These are phyloP conservation scores for Vanessa atalanta DNA, from an alignment of 1,140 invertebrate species.

Conservation along the genomic window DNA sequence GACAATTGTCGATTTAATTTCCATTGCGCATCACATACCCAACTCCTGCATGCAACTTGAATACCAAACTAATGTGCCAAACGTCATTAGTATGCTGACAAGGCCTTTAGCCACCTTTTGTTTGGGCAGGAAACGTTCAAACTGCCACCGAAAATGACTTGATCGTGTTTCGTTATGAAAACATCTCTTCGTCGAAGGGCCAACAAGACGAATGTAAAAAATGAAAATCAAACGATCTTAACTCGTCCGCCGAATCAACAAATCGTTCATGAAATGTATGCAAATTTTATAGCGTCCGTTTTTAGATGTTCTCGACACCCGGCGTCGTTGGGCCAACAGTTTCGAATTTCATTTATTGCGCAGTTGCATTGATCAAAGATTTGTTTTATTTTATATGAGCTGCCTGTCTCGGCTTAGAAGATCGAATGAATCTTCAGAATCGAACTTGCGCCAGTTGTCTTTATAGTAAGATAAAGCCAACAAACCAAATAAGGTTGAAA, in stretches of 20 bases:
- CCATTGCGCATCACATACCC: slow-evolving; percentile 59
- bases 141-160: slow-evolving; percentile 70
- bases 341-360: slow-evolving; percentile 53
- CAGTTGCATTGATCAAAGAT: slow-evolving; percentile 53
- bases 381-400: background rate
- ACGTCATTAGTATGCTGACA: slow-evolving; percentile 70
- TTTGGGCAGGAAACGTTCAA: slow-evolving; percentile 76
- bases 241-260: slow-evolving; percentile 54
- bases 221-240: slow-evolving; percentile 58
- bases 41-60: slow-evolving; percentile 48
- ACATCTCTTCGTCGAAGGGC: slow-evolving; percentile 53
- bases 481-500: too few species aligned
- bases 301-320: slow-evolving; percentile 62
- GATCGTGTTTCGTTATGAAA: slow-evolving; percentile 53
- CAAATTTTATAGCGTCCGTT: slow-evolving; percentile 75
- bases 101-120: slow-evolving; percentile 66
- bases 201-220: slow-evolving; percentile 53
- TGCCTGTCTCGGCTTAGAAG: background rate
- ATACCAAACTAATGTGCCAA: slow-evolving; percentile 54
- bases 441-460: too few species aligned
- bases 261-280: slow-evolving; percentile 73
- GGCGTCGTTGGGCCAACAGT: slow-evolving; percentile 52
- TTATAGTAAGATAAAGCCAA: too few species aligned
- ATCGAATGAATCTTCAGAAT: background rate
- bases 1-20: slow-evolving; percentile 71